Evolutionary conservation across 2,113 vertebrate genomes (phyloP).

Genomic region (Plestiodon gilberti): DNA sequence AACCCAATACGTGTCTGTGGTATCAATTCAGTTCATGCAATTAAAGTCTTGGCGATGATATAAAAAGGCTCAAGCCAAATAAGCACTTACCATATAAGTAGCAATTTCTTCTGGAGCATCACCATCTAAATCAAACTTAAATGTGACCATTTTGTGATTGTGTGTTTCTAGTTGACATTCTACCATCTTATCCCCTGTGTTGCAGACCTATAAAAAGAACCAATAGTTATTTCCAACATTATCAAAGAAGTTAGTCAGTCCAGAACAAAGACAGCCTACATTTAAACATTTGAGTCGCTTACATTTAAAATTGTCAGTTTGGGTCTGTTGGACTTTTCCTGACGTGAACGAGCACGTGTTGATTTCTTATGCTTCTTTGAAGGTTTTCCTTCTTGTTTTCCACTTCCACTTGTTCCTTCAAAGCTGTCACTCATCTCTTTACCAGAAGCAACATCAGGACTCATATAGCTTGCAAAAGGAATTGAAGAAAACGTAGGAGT

Average conservation of each 20-base stretch:
- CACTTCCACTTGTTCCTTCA: slow-evolving; percentile 82
- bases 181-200: slow-evolving; percentile 98
- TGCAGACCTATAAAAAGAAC: slow-evolving; percentile 82
- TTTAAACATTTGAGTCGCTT: slow-evolving; percentile 46
- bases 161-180: slow-evolving; percentile 98
- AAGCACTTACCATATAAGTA: slow-evolving; percentile 90
- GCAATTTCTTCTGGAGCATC: slow-evolving; percentile 96
- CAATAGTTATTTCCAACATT: slow-evolving; percentile 23
- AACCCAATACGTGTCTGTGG: not conserved
- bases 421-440: slow-evolving; percentile 94
- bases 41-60: rapidly evolving
- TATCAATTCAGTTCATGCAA: not conserved
- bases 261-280: not conserved
- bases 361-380: slow-evolving; percentile 92
- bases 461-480: slow-evolving; percentile 73
- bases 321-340: slow-evolving; percentile 92
- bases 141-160: slow-evolving; percentile 99
- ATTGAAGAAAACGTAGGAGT: not conserved
- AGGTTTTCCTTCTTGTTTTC: slow-evolving; percentile 87
- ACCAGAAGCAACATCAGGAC: slow-evolving; percentile 87
- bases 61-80: not conserved
- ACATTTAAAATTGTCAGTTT: slow-evolving; percentile 95
- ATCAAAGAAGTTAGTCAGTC: not conserved
- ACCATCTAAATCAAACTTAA: slow-evolving; percentile 98
- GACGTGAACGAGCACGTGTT: slow-evolving; percentile 88